Evolutionary conservation across 2,888 invertebrate species (phyloP).

Genomic region (Drosophila demipolita): DNA sequence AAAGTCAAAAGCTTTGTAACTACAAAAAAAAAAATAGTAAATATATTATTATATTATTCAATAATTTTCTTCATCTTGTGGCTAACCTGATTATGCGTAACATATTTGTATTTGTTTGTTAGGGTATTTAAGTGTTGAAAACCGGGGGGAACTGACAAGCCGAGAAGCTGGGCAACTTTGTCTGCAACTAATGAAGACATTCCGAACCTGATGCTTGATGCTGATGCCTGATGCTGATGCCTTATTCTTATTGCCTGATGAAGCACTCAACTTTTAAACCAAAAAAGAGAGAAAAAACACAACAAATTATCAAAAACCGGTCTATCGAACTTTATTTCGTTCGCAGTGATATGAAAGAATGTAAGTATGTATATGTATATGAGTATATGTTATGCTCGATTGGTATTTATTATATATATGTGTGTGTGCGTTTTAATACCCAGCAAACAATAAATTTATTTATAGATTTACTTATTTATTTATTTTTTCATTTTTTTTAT

Average conservation of each 20-base stretch:
- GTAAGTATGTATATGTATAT: neutral
- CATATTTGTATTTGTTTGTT: neutral
- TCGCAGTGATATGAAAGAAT: neutral
- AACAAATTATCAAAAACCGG: constrained; percentile 31
- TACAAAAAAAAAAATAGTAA: neutral
- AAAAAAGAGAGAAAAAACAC: neutral
- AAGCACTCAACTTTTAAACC: constrained; percentile 32
- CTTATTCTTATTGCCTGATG: constrained; percentile 20
- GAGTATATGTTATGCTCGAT: too few relatives aligned
- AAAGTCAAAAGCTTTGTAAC: neutral
- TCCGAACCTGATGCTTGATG: constrained; percentile 44
- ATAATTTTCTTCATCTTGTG: neutral
- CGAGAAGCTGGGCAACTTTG: constrained; percentile 20
- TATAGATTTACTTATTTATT: neutral
- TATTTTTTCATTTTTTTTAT: neutral
- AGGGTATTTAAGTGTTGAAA: constrained; percentile 27
- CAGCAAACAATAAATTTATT: constrained; percentile 1
- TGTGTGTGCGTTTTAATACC: constrained; percentile 3
- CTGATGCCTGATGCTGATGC: constrained; percentile 2
- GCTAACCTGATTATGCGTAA: too few relatives aligned
- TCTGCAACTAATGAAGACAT: constrained; percentile 58
- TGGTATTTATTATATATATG: too few relatives aligned
- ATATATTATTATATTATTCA: neutral
- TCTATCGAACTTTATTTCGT: constrained; percentile 25
- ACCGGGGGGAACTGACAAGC: constrained; percentile 1